Conservation (phyloP, 2,888 invertebrate species). For the Choristoneura rosaceana region DNA sequence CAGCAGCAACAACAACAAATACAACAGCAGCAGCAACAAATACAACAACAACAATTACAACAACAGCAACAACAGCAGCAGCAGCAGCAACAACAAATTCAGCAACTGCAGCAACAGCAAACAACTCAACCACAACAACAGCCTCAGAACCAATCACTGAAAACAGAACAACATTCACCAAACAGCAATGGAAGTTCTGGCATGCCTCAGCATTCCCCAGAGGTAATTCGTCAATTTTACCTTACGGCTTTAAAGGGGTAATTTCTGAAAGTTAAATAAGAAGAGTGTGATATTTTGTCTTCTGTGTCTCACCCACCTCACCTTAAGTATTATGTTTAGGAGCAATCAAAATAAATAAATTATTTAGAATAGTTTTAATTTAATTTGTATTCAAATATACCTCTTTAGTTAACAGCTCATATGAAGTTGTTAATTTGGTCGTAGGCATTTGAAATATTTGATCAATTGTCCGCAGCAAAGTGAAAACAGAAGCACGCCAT, state of each 20-base stretch:
- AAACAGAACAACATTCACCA: constrained; percentile 81
- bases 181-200: constrained; percentile 74
- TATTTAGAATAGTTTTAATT: constrained; percentile 1
- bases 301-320: constrained; percentile 1
- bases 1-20: constrained; percentile 67
- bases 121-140: constrained; percentile 52
- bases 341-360: constrained; percentile 17
- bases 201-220: constrained; percentile 73
- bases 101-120: constrained; percentile 67
- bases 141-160: constrained; percentile 61
- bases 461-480: constrained; percentile 66
- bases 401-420: neutral
- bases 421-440: neutral
- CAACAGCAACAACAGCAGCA: constrained; percentile 66
- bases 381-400: neutral
- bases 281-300: neutral
- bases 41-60: constrained; percentile 60
- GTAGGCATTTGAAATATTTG: constrained; percentile 39
- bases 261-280: neutral
- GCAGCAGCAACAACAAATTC: constrained; percentile 75
- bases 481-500: constrained; percentile 77
- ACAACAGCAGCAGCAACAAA: constrained; percentile 66
- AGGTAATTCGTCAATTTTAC: constrained; percentile 59
- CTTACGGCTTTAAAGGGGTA: constrained; percentile 39
- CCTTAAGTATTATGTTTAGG: constrained; percentile 43